A percentile compares a stretch with the other conserved stretches of the same genome.
These are phyloP conservation scores for Leptinotarsa peninsularis DNA, from an alignment of 2,888 invertebrate species.

Conservation along the genomic window DNA sequence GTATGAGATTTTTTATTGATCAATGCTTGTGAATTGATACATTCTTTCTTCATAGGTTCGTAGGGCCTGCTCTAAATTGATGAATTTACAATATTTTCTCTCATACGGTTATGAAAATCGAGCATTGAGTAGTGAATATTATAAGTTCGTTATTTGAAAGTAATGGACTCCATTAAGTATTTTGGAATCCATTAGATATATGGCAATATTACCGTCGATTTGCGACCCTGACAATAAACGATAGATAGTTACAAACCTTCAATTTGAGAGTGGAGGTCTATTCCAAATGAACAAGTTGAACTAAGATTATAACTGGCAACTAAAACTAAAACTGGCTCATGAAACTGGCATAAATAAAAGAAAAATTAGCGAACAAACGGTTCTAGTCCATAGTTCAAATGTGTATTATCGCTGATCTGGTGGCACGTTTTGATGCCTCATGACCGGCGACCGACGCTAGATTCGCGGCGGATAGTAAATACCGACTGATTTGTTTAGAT, in stretches of 20 bases:
- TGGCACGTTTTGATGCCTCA: slow-evolving; percentile 25
- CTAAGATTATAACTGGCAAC: slow-evolving; percentile 24
- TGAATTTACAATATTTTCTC: no score
- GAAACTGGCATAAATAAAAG: slow-evolving; percentile 43
- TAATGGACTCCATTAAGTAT: no score
- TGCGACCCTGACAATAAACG: slow-evolving; percentile 10
- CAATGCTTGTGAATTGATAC: no score
- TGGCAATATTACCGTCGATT: not conserved
- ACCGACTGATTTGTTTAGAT: slow-evolving; percentile 25
- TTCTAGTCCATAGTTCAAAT: slow-evolving; percentile 23
- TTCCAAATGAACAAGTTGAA: slow-evolving; percentile 12
- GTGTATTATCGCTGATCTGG: slow-evolving; percentile 13
- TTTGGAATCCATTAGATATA: no score
- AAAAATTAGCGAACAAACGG: slow-evolving; percentile 18
- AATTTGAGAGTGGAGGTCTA: slow-evolving; percentile 13
- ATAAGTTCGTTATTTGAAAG: no score
- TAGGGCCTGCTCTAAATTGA: no score
- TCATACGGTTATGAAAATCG: no score
- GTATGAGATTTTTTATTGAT: no score
- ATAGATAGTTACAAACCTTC: slow-evolving; percentile 22
- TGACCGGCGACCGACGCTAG: slow-evolving; percentile 20
- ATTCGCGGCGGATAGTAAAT: slow-evolving; percentile 25
- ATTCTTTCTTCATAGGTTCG: no score
- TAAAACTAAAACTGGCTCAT: slow-evolving; percentile 45
- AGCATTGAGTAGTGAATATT: no score